A percentile compares a stretch with the other conserved stretches of the same genome.
phyloP scores from a whole-genome alignment of 2,797 vertebrate species.

The Coranthus polyacanthus region DNA sequence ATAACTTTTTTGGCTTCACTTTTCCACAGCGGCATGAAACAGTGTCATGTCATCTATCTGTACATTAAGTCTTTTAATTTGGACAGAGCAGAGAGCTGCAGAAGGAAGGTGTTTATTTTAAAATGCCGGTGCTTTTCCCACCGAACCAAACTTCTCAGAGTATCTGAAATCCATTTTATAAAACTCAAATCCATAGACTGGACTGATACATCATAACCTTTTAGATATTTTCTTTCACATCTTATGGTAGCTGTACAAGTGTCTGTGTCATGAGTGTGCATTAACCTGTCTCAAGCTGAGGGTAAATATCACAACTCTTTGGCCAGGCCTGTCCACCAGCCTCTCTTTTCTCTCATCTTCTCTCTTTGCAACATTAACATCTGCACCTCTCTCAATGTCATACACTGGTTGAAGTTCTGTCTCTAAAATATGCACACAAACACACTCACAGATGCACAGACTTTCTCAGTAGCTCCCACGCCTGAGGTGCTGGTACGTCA shows the following conservation, averaged over 20 bases:
- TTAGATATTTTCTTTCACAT: neutral
- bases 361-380: constrained; percentile 35
- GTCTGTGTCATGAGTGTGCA: constrained; percentile 6
- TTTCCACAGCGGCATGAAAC: no score
- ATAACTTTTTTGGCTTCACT: no score
- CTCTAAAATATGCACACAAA: neutral
- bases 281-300: constrained; percentile 6
- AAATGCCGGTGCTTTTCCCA: no score
- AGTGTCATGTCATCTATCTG: no score
- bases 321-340: constrained; percentile 18
- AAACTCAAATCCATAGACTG: neutral
- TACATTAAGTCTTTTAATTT: no score
- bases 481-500: constrained; percentile 53
- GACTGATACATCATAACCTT: neutral
- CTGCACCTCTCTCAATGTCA: constrained; percentile 15
- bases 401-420: constrained; percentile 25
- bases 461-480: constrained; percentile 38
- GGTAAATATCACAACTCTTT: constrained; percentile 28
- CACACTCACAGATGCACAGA: constrained; percentile 34
- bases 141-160: no score
- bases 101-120: no score
- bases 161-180: constrained; percentile 3
- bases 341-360: constrained; percentile 15
- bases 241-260: neutral
- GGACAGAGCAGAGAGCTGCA: no score